A percentile compares a stretch with the other conserved stretches of the same genome.
phyloP scores from a whole-genome alignment of 1,140 invertebrate species.

The Hyles euphorbiae region DNA sequence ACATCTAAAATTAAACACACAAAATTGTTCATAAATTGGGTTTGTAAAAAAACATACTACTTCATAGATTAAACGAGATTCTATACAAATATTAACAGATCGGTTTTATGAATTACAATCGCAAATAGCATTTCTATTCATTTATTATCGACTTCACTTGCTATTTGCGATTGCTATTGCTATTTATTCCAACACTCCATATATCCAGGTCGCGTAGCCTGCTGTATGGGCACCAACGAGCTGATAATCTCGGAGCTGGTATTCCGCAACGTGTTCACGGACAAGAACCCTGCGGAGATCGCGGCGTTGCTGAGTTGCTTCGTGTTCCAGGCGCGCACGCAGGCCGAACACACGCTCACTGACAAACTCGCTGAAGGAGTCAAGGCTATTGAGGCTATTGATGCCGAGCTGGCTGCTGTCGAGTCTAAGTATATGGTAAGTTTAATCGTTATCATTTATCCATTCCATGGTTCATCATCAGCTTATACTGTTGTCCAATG shows the following conservation, averaged over 20 bases:
- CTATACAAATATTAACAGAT: no score
- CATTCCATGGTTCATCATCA: no score
- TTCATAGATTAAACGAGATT: no score
- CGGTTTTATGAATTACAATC: no score
- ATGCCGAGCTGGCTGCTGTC: conserved; percentile 58
- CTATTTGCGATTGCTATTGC: no score
- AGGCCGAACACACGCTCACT: conserved; percentile 74
- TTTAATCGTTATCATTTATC: conserved; percentile 4
- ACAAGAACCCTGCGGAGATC: conserved; percentile 92
- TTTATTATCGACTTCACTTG: no score
- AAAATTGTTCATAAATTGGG: no score
- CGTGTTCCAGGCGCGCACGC: conserved; percentile 91
- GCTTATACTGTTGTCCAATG: no score
- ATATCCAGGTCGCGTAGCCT: conserved; percentile 90
- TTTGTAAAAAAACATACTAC: no score
- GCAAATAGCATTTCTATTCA: no score
- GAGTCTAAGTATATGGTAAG: conserved; percentile 65
- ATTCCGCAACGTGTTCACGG: conserved; percentile 93
- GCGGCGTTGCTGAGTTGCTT: conserved; percentile 93
- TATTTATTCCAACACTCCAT: no score
- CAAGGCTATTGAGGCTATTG: conserved; percentile 55
- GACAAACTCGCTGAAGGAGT: conserved; percentile 73
- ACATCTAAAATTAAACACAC: no score
- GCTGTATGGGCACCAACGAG: conserved; percentile 96
- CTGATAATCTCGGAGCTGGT: conserved; percentile 97